Base-by-base conservation (phyloP, 2,888 invertebrate genomes). In the Mythimna vitellina region DNA sequence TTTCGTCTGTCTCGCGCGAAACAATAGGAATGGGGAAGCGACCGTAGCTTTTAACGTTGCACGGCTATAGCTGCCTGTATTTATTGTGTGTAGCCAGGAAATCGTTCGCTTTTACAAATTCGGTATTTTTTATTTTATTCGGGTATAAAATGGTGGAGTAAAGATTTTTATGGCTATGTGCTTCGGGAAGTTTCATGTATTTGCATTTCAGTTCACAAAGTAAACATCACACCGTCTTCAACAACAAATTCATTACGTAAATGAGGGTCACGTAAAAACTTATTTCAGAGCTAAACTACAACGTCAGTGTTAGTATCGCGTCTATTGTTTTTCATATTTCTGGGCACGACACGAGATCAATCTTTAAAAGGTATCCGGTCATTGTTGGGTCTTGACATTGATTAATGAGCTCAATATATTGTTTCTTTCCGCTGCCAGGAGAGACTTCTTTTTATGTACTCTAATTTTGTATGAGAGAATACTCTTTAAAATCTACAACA, bases 1-100 rank as follows among this genome's bases (percentile, higher is more conserved):
- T 94, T 93, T 92, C 89, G 89, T 89, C 90, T 91, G 92, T 91
- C 92, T 91, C 91, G 86, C 84, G 85, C 82, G 87, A 90, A 92
- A 95, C 93, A 93, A 94, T 92, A 88, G 91, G 82, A 87, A 86
- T 81, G 87, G 87, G 84, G 87, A 86, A 82, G 78, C 86, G 86
- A 81, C 87, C 82, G 86, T 82, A 85, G 88, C 88, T 90, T 92
- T 91, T 87, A 89, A 88, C 88, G 86, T 89, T 86, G 85, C 85
- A 85, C 87, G 87, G 66, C 75, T 82, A 80, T 82, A 84, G 83
- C 81, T 76, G 81, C 70, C 77, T 81, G 78, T 80, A 78, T 78
- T 82, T 86, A 81, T 82, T 85, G 82, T 86, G 64, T 86, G 84
- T 79, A 75, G 82, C 76, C 70, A 73, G 78, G 69, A 86, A 83